A percentile compares a stretch with the other conserved stretches of the same genome.
phyloP scores from a whole-genome alignment of 2,888 invertebrate genomes.

The Bembecia ichneumoniformis region DNA sequence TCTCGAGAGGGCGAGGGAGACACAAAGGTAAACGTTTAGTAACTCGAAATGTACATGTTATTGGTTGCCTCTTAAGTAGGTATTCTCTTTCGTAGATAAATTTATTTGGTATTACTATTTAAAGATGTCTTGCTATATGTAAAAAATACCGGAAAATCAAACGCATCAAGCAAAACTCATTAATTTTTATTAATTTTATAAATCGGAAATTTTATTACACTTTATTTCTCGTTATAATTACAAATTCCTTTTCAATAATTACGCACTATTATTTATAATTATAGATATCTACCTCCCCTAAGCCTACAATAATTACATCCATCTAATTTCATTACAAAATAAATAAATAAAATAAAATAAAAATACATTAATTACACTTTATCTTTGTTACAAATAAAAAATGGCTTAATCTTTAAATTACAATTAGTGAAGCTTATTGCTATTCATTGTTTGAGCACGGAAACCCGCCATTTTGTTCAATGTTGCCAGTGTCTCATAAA shows the following conservation, averaged over 20 bases:
- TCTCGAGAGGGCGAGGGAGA: slow-evolving; percentile 29
- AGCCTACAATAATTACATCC: slow-evolving; percentile 58
- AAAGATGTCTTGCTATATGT: neutral
- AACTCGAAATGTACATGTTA: slow-evolving; percentile 24
- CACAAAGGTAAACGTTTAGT: slow-evolving; percentile 34
- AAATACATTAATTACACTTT: slow-evolving; percentile 49
- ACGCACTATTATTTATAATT: slow-evolving; percentile 55
- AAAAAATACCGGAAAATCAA: slow-evolving; percentile 22
- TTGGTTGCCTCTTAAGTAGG: slow-evolving; percentile 5
- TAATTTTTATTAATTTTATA: slow-evolving; percentile 72
- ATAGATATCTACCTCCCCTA: slow-evolving; percentile 48
- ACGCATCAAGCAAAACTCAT: slow-evolving; percentile 51
- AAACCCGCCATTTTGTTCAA: neutral
- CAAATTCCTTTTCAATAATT: slow-evolving; percentile 65
- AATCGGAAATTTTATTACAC: slow-evolving; percentile 70
- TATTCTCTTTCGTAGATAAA: neutral
- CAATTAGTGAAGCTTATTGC: slow-evolving; percentile 44
- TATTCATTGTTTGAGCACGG: slow-evolving; percentile 18
- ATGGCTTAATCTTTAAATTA: slow-evolving; percentile 23
- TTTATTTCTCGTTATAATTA: slow-evolving; percentile 60
- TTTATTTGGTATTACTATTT: neutral
- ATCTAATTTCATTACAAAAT: slow-evolving; percentile 47
- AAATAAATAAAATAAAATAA: slow-evolving; percentile 45
- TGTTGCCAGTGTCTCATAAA: too few relatives aligned
- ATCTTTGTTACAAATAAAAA: slow-evolving; percentile 29